phyloP scores from a whole-genome alignment of 2,888 invertebrate genomes.

The Temnothorax unifasciatus region DNA sequence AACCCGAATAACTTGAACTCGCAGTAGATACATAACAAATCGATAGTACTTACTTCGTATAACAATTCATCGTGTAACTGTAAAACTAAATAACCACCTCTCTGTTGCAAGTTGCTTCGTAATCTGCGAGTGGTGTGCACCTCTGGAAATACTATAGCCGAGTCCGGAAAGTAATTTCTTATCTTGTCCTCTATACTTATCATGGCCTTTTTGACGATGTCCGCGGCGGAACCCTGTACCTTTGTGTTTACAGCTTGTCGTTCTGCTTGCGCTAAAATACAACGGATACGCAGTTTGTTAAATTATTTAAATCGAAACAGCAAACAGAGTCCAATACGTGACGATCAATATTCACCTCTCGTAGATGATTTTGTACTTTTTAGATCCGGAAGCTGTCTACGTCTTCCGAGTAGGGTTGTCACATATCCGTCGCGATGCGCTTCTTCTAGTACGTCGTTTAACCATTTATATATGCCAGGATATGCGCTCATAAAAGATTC shows the following conservation, averaged over 20 bases:
- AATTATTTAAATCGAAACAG: slow-evolving; percentile 26
- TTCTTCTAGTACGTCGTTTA: slow-evolving; percentile 88
- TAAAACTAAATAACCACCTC: slow-evolving; percentile 91
- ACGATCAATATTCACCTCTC: slow-evolving; percentile 88
- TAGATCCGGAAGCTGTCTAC: slow-evolving; percentile 93
- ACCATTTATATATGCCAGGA: slow-evolving; percentile 90
- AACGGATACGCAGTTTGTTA: slow-evolving; percentile 1
- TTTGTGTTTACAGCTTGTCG: slow-evolving; percentile 98
- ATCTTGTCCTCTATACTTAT: slow-evolving; percentile 90
- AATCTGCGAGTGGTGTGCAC: slow-evolving; percentile 74
- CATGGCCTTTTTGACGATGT: slow-evolving; percentile 97
- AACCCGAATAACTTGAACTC: not conserved
- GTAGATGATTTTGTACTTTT: slow-evolving; percentile 88
- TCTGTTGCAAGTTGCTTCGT: slow-evolving; percentile 74
- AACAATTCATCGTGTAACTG: slow-evolving; percentile 99
- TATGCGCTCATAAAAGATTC: slow-evolving; percentile 93
- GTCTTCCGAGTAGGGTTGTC: slow-evolving; percentile 93
- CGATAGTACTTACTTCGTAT: slow-evolving; percentile 90
- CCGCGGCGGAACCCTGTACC: slow-evolving; percentile 98
- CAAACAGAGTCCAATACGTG: not conserved
- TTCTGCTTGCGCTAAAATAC: slow-evolving; percentile 90
- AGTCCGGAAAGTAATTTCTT: slow-evolving; percentile 85
- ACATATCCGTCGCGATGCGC: slow-evolving; percentile 93
- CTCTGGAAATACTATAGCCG: slow-evolving; percentile 76
- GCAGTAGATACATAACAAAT: not conserved